Conservation (phyloP, 2,113 vertebrate species). For the Coturnix japonica region DNA sequence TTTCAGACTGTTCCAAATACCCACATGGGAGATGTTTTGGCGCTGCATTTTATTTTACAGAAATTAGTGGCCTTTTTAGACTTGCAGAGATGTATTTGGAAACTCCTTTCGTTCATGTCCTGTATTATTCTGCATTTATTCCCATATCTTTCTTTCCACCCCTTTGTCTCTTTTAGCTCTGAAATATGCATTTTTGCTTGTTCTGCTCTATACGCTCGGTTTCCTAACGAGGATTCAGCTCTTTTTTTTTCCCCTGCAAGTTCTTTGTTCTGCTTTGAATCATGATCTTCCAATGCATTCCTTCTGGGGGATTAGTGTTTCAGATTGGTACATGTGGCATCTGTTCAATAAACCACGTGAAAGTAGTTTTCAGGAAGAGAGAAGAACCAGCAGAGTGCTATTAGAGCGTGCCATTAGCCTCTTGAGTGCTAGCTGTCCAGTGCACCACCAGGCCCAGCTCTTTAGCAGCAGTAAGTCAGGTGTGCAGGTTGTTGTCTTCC, state of each 20-base stretch:
- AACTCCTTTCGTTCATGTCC: neutral
- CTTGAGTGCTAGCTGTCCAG: neutral
- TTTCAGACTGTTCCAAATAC: neutral
- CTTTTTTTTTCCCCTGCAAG: neutral
- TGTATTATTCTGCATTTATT: neutral
- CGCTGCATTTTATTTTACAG: neutral
- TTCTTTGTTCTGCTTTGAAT: slow-evolving; percentile 35
- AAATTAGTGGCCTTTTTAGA: neutral
- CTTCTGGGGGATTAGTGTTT: slow-evolving; percentile 24
- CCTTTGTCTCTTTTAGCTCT: neutral
- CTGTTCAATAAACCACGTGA: neutral
- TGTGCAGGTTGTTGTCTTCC: neutral
- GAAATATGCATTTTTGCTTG: neutral
- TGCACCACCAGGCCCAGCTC: accelerated
- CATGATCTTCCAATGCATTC: neutral
- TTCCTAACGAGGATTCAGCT: neutral
- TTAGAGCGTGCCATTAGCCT: accelerated
- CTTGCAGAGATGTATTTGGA: neutral
- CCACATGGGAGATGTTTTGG: neutral
- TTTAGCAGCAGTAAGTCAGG: neutral
- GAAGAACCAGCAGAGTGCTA: neutral
- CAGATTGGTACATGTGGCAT: neutral
- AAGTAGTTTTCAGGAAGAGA: neutral
- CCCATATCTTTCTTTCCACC: neutral
- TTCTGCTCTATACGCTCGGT: neutral